These are phyloP conservation scores for Semicossyphus pulcher DNA, from an alignment of 2,113 vertebrate species.

Conservation along the genomic window DNA sequence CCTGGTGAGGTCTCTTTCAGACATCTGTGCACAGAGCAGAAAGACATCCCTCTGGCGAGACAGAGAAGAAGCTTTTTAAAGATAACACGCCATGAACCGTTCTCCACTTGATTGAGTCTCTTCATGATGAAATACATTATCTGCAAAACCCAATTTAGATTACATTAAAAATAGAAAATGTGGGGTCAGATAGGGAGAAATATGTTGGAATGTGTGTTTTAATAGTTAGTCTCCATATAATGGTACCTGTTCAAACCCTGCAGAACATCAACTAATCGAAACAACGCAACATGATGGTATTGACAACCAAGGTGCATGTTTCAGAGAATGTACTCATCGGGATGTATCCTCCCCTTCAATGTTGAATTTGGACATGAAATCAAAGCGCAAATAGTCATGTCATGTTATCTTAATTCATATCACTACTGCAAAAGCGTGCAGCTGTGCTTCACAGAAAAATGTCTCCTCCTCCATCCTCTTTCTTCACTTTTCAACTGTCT, in stretches of 20 bases:
- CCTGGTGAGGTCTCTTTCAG: slow-evolving; percentile 3
- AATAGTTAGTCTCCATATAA: background rate
- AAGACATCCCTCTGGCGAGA: background rate
- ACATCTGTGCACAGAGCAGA: background rate
- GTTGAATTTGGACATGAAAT: background rate
- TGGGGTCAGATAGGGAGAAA: background rate
- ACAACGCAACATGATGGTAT: background rate
- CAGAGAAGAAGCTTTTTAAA: background rate
- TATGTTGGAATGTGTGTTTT: background rate
- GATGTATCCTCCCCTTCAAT: background rate
- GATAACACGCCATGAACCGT: background rate
- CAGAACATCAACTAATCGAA: background rate
- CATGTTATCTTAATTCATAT: slow-evolving; percentile 30
- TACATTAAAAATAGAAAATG: background rate
- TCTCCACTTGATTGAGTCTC: background rate
- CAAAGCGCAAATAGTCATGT: slow-evolving; percentile 16
- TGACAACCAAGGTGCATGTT: background rate
- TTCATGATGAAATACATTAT: background rate
- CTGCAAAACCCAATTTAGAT: background rate
- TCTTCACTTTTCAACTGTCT: background rate
- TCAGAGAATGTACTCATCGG: background rate
- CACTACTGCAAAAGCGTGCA: slow-evolving; percentile 11
- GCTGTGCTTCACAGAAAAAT: background rate
- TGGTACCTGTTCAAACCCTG: background rate
- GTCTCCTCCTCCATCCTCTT: background rate